A percentile compares a stretch with the other conserved stretches of the same genome.
These are phyloP conservation scores for Molossus molossus DNA, from an alignment of 2,797 vertebrate genomes.

Conservation along the genomic window DNA sequence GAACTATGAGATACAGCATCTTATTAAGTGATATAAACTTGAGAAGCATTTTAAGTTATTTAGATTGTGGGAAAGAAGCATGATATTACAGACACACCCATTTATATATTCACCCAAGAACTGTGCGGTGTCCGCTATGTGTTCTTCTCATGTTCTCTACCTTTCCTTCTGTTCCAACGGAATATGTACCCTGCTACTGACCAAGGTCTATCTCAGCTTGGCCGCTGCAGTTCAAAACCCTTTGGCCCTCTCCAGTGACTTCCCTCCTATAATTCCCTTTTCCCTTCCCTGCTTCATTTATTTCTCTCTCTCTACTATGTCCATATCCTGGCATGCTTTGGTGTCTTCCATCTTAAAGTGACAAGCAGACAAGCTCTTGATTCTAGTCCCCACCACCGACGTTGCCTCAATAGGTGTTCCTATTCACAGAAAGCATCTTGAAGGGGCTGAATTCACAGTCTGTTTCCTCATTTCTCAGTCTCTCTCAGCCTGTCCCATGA, in stretches of 20 bases:
- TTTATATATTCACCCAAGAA: not conserved
- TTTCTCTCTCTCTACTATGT: not conserved
- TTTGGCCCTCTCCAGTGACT: not conserved
- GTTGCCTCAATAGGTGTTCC: too few species aligned
- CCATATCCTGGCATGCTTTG: not conserved
- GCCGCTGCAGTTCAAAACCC: not conserved
- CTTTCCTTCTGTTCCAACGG: not conserved
- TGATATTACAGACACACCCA: not conserved
- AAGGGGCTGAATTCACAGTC: accelerated
- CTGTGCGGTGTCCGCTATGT: accelerated
- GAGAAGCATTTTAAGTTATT: not conserved
- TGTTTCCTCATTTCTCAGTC: not conserved
- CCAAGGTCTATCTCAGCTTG: not conserved
- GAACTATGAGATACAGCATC: not conserved
- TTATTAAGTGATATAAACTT: not conserved
- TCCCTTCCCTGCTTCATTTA: not conserved
- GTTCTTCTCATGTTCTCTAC: not conserved
- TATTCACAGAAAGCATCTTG: not conserved
- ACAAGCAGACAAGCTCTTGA: not conserved
- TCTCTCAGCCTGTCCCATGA: not conserved
- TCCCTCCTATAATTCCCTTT: not conserved
- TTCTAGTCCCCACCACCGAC: not conserved
- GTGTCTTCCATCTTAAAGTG: not conserved
- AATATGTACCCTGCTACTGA: not conserved
- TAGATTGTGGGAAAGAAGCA: not conserved